A percentile compares a stretch with the other conserved stretches of the same genome.
phyloP scores from a whole-genome alignment of 2,797 vertebrate species.

The Eulemur coronatus region DNA sequence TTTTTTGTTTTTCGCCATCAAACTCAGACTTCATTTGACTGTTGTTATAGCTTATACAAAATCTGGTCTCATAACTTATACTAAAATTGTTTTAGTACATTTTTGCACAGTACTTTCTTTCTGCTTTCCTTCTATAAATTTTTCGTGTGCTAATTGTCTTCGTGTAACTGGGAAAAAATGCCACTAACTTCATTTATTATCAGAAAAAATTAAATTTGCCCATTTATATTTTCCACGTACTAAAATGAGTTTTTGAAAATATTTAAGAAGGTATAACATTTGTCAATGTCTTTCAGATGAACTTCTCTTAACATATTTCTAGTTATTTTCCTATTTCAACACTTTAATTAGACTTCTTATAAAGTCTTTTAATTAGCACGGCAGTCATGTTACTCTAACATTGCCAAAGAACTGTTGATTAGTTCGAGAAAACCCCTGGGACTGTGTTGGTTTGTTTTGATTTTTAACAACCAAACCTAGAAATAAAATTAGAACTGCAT shows the following conservation, averaged over 20 bases:
- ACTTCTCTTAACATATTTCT: neutral
- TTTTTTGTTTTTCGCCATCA: neutral
- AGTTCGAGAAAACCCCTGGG: neutral
- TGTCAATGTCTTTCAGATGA: neutral
- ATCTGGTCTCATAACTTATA: conserved; percentile 49
- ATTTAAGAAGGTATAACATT: neutral
- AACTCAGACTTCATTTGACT: conserved; percentile 26
- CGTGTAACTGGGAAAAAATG: conserved; percentile 25
- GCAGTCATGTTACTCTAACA: conserved; percentile 18
- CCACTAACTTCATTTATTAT: neutral
- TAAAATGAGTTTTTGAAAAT: conserved; percentile 10
- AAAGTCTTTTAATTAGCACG: conserved; percentile 41
- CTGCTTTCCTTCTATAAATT: conserved; percentile 28
- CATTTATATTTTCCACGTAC: conserved; percentile 46
- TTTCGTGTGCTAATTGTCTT: conserved; percentile 40
- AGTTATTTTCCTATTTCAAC: conserved; percentile 40
- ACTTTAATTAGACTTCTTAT: conserved; percentile 24
- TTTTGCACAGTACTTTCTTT: neutral
- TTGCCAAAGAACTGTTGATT: conserved; percentile 74
- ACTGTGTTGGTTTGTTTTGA: conserved; percentile 45
- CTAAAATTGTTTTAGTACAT: conserved; percentile 36
- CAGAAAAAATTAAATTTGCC: conserved; percentile 2
- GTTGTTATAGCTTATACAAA: neutral
- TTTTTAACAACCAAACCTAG: conserved; percentile 54
- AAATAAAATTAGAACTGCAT: conserved; percentile 65